Evolutionary conservation across 2,797 vertebrate species (phyloP), one percentile per base, ranked within the genome.

Genomic region (Aldrovandia affinis): DNA sequence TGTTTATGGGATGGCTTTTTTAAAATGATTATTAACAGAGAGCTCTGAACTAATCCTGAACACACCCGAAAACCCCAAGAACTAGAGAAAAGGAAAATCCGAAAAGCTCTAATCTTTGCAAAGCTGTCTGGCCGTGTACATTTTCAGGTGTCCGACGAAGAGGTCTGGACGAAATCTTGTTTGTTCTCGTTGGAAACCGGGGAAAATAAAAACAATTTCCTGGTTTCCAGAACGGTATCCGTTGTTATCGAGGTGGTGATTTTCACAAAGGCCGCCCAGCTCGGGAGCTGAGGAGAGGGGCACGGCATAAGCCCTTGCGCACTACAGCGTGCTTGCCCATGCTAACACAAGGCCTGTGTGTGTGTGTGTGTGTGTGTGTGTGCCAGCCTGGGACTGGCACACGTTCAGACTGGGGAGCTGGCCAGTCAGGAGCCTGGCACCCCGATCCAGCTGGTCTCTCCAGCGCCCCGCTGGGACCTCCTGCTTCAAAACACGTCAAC

Each of bases 71-170:
- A 33, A 36, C n/a, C n/a, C n/a, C n/a, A n/a, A n/a, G n/a, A n/a
- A n/a, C 0, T 36, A 1, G 5, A 70, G 65, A 15, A 70, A 39
- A 36, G 65, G 65, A 39, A 20, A 15, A 39, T 20, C 3, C 36
- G 65, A 36, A 6, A 15, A 70, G n/a, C 33, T 70, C 20, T 70
- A 70, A 70, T 70, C 65, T 70, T 39, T n/a, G 61, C 57, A n/a
- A n/a, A n/a, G n/a, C n/a, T n/a, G 83, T 81, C 87, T 92, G 92
- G 90, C 92, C 92, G 92, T 93, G 91, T 93, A 94, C 93, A 93
- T 93, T 94, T 94, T 93, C 91, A 91, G 90, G 88, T 90, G 88
- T 91, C 90, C 90, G 89, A 92, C 90, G 91, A 89, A 92, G 86
- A 90, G 63, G 10, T 84, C 44, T 92, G 55, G 65, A 30, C 68